Conservation (phyloP, 2,888 invertebrate species). For the Cacoxenus indagator region DNA sequence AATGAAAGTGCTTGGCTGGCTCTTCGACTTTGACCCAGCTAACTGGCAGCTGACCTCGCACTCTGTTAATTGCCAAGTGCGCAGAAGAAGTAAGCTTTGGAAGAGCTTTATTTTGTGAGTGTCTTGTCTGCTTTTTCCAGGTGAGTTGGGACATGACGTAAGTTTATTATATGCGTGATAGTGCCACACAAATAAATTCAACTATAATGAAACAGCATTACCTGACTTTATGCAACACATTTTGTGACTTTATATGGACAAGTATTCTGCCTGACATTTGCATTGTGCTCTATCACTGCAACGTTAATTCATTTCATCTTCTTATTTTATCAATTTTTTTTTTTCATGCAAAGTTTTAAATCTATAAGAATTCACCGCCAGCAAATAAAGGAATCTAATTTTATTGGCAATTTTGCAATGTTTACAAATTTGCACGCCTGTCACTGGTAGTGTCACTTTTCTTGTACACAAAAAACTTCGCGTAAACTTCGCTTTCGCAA, state of each 20-base stretch:
- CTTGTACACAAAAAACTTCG: neutral
- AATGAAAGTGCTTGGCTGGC: no score
- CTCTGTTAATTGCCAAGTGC: neutral
- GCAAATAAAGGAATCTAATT: conserved; percentile 35
- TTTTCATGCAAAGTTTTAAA: neutral
- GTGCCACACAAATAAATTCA: no score
- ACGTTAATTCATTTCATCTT: conserved; percentile 26
- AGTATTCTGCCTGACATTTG: neutral
- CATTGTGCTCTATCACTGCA: conserved; percentile 24
- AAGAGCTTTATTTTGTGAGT: no score
- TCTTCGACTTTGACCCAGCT: no score
- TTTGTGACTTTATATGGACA: neutral
- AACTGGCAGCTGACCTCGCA: no score
- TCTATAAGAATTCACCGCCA: neutral
- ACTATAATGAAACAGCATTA: neutral
- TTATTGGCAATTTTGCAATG: conserved; percentile 54
- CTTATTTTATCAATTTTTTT: neutral
- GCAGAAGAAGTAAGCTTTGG: neutral
- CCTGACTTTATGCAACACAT: conserved; percentile 19
- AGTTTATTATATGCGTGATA: no score
- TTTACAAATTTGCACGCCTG: conserved; percentile 48
- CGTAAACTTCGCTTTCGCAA: neutral
- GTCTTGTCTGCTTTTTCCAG: no score
- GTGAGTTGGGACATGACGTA: no score
- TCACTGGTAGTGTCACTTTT: neutral